A percentile compares a stretch with the other conserved stretches of the same genome.
These are phyloP conservation scores for Halictus quadricinctus DNA, from an alignment of 2,888 invertebrate species.

Conservation along the genomic window DNA sequence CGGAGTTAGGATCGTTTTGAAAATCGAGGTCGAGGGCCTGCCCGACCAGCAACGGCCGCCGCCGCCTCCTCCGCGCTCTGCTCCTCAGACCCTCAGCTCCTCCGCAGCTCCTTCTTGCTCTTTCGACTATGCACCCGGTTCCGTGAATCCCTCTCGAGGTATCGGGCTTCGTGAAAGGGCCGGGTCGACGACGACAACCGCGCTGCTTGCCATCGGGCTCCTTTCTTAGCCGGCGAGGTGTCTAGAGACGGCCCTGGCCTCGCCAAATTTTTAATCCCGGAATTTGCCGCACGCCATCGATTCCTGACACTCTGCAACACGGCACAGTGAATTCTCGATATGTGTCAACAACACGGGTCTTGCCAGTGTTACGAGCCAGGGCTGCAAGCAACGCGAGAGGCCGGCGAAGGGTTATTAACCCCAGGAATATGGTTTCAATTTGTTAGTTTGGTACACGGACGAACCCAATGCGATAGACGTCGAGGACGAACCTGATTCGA, in stretches of 20 bases:
- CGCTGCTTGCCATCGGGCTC: constrained; percentile 4
- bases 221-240: neutral
- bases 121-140: constrained; percentile 49
- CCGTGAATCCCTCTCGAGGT: constrained; percentile 63
- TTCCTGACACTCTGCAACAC: neutral
- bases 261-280: constrained; percentile 14
- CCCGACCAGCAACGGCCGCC: constrained; percentile 42
- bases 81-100: constrained; percentile 37
- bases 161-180: constrained; percentile 59
- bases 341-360: too few relatives aligned
- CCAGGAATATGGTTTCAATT: too few relatives aligned
- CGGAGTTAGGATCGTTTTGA: constrained; percentile 69
- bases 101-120: constrained; percentile 56
- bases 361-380: too few relatives aligned
- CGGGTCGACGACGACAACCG: constrained; percentile 48
- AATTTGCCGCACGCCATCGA: neutral
- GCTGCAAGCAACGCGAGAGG: too few relatives aligned
- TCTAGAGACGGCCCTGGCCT: neutral
- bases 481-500: too few relatives aligned
- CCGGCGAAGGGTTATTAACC: too few relatives aligned
- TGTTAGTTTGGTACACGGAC: too few relatives aligned
- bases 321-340: neutral
- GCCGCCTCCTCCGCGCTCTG: constrained; percentile 13
- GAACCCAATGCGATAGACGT: too few relatives aligned
- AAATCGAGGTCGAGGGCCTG: constrained; percentile 71